These are phyloP conservation scores for Amphilophus citrinellus DNA, from an alignment of 2,113 vertebrate species.

Conservation along the genomic window DNA sequence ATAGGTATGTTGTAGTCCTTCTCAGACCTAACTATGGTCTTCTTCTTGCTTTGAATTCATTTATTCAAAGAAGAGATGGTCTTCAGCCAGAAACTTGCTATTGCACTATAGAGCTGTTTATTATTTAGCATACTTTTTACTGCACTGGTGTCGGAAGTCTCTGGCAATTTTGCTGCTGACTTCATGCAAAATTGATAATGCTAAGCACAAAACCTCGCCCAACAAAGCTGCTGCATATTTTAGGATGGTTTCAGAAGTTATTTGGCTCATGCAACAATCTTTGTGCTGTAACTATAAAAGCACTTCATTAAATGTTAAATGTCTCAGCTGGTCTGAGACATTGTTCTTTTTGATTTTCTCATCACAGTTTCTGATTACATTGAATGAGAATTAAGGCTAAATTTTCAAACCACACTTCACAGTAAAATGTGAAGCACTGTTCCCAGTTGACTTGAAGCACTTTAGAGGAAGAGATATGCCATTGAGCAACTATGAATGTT, in stretches of 20 bases:
- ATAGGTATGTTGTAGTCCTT: background rate
- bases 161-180: constrained; percentile 29
- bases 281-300: constrained; percentile 38
- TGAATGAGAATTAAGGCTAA: constrained; percentile 9
- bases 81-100: constrained; percentile 19
- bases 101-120: constrained; percentile 49
- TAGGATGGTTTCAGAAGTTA: constrained; percentile 41
- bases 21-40: background rate
- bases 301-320: constrained; percentile 56
- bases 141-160: constrained; percentile 27
- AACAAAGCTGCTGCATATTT: constrained; percentile 71
- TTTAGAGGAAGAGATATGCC: constrained; percentile 15
- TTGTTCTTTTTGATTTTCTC: constrained; percentile 46
- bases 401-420: constrained; percentile 1
- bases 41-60: constrained; percentile 24
- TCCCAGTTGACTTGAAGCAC: background rate
- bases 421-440: background rate
- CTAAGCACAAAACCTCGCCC: constrained; percentile 50
- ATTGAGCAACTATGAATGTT: constrained; percentile 16
- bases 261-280: constrained; percentile 50
- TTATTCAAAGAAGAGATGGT: constrained; percentile 31
- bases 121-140: constrained; percentile 64
- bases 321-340: background rate
- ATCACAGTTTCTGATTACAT: constrained; percentile 32
- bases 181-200: constrained; percentile 66